A percentile compares a stretch with the other conserved stretches of the same genome.
Evolutionary conservation across 2,888 invertebrate species (phyloP).

Genomic region (Mythimna pallens): DNA sequence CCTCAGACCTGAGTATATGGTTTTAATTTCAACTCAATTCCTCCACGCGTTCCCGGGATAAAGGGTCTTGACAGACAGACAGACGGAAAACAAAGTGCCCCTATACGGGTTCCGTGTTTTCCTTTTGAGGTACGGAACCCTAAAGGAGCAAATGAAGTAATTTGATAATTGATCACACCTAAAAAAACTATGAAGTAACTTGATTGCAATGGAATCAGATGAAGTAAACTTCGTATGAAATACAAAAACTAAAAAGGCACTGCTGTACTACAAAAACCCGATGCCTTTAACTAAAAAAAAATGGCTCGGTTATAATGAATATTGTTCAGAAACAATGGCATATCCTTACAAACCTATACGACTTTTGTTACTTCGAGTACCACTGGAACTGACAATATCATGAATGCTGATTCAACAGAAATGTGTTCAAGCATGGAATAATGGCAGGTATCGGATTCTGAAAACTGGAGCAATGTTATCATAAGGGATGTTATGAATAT

Average conservation of each 20-base stretch:
- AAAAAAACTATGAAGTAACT: not conserved
- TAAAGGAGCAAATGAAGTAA: too few relatives aligned
- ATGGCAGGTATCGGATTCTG: constrained; percentile 47
- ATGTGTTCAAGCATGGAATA: constrained; percentile 24
- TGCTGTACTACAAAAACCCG: not conserved
- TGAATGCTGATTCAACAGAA: constrained; percentile 31
- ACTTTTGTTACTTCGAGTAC: constrained; percentile 1
- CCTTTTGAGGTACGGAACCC: too few relatives aligned
- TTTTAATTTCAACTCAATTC: too few relatives aligned
- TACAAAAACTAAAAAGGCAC: not conserved
- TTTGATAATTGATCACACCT: too few relatives aligned
- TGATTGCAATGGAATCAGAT: not conserved
- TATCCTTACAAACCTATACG: not conserved
- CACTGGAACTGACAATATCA: constrained; percentile 23
- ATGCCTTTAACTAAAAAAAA: not conserved
- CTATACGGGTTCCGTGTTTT: too few relatives aligned
- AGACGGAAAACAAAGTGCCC: too few relatives aligned
- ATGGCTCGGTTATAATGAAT: rapidly evolving
- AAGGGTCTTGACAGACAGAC: too few relatives aligned
- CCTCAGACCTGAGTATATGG: too few relatives aligned
- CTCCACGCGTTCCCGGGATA: too few relatives aligned
- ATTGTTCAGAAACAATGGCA: not conserved
- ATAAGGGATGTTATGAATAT: too few relatives aligned
- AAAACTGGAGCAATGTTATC: constrained; percentile 37
- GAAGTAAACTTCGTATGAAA: not conserved